Percentiles rank a stretch among this genome's conserved stretches.
Evolutionary conservation across 2,113 vertebrate species (phyloP).

Genomic region (Echinops telfairi): DNA sequence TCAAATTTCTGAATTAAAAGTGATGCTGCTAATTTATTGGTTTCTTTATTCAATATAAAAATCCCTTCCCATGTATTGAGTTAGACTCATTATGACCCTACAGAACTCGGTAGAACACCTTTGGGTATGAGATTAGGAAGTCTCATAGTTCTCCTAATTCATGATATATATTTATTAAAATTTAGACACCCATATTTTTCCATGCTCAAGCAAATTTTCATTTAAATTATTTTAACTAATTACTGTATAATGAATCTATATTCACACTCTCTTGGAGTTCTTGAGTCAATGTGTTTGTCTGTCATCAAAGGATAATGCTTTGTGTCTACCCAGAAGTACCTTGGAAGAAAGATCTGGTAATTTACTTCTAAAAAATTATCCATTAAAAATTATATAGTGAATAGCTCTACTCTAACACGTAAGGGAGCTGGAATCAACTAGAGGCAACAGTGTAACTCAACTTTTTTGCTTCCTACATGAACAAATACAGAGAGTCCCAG

Average conservation of each 20-base stretch:
- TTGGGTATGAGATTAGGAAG: no score
- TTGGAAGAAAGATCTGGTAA: neutral
- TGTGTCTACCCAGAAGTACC: neutral
- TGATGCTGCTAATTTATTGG: neutral
- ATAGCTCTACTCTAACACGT: neutral
- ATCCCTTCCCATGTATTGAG: no score
- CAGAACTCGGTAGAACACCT: no score
- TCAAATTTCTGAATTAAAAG: slow-evolving; percentile 34
- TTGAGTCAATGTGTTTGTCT: neutral
- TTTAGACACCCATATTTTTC: neutral
- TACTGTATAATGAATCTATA: neutral
- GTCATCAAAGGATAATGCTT: neutral
- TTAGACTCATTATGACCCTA: no score
- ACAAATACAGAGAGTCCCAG: neutral
- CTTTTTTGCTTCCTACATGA: neutral
- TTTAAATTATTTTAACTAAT: neutral
- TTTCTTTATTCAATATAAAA: neutral
- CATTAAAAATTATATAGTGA: neutral
- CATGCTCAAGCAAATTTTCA: neutral
- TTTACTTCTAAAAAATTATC: neutral
- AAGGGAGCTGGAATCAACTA: neutral
- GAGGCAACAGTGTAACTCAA: neutral
- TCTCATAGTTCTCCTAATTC: neutral
- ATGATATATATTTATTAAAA: neutral
- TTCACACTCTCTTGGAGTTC: neutral